These are phyloP conservation scores for Rhyacophila evoluta DNA, from an alignment of 2,888 invertebrate species.

Conservation along the genomic window DNA sequence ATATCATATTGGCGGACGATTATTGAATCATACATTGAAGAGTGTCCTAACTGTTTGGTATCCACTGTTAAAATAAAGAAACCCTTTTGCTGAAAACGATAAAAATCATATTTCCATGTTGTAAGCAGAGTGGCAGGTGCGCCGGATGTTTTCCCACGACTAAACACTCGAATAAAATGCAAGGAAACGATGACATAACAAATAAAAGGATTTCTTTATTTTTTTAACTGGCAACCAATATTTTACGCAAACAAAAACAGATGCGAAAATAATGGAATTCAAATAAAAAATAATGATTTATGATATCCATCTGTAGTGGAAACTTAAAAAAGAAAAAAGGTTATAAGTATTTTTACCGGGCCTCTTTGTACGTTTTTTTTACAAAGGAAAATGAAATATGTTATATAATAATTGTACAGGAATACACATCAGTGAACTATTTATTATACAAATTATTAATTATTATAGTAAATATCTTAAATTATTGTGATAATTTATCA, in stretches of 20 bases:
- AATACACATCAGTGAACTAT: too few relatives aligned
- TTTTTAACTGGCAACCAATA: neutral
- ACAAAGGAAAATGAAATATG: too few relatives aligned
- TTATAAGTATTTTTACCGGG: too few relatives aligned
- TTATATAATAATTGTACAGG: too few relatives aligned
- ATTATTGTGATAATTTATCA: too few relatives aligned
- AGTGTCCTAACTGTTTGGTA: neutral
- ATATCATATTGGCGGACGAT: too few relatives aligned
- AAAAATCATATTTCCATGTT: constrained; percentile 13
- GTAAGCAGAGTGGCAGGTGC: constrained; percentile 11
- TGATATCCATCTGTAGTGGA: too few relatives aligned
- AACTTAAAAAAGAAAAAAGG: too few relatives aligned
- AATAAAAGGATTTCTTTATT: neutral
- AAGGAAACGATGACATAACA: constrained; percentile 22
- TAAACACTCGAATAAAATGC: constrained; percentile 1
- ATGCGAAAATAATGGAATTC: neutral
- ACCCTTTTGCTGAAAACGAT: constrained; percentile 5
- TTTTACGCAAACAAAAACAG: neutral
- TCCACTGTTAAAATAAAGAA: constrained; percentile 9
- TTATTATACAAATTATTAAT: too few relatives aligned
- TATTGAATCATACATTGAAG: too few relatives aligned
- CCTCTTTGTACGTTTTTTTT: too few relatives aligned
- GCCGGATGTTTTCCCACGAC: neutral
- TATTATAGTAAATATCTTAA: too few relatives aligned
- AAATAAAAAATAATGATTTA: neutral